Base-by-base conservation (phyloP, 1,140 invertebrate species). In the Bombus sibiricus region DNA sequence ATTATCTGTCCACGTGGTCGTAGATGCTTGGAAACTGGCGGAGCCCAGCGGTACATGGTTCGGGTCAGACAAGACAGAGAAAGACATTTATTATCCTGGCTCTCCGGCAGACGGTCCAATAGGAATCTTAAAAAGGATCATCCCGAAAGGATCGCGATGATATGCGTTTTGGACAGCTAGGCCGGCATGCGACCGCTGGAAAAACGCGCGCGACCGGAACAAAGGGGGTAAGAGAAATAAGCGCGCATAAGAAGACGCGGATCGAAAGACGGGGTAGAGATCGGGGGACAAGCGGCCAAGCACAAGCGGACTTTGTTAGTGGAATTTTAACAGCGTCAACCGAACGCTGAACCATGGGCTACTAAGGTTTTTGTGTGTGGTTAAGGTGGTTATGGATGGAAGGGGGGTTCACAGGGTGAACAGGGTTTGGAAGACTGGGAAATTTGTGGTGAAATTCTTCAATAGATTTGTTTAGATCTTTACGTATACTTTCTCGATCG, bases 81-180 rank as follows among this genome's bases (percentile, higher is more conserved):
- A 90, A 93, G 93, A 93, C 91, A 93, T 93, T 92, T 92, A 90
- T 92, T 92, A 92, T 90, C 75, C 68, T 47, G 28, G 39, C 71
- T 32, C 64, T 62, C 39, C 68, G 76, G 57, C 77, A 87, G 89
- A 88, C 83, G 74, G 72, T 57, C 53, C 8, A n/a, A 59, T 34
- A 86, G 59, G 86, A 90, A 88, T 91, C 84, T 88, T n/a, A 88
- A 87, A 83, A 86, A 90, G 89, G 78, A 90, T 74, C 66, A 86
- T 73, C 62, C 78, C 72, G 34, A 77, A 64, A 77, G 76, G 41
- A 8, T 43, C 73, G 66, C 73, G 83, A 86, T 91, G 89, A 91
- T 89, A 83, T 85, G 84, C 85, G 86, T 74, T 68, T 80, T 78
- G 80, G 85, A 53, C 47, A 53, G 18, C 47, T 53, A 53, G 18